Evolutionary conservation across 1,140 invertebrate genomes (phyloP).

Genomic region (Rhizoglyphus robini): DNA sequence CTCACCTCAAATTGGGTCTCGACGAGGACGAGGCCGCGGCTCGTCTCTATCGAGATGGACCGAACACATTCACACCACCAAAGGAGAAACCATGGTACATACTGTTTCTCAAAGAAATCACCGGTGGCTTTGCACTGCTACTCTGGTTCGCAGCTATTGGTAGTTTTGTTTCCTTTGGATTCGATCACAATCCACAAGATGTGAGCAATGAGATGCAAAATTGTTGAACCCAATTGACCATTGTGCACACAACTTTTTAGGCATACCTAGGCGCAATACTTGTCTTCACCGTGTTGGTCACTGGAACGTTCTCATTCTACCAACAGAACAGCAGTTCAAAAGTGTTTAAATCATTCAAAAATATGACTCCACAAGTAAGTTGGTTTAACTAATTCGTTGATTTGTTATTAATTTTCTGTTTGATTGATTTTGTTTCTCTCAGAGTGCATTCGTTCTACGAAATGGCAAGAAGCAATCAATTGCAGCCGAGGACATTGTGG

Average conservation of each 20-base stretch:
- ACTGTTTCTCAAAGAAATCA: conserved; percentile 48
- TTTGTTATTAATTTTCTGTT: too few relatives aligned
- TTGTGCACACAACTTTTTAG: conserved; percentile 33
- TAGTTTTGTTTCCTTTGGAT: conserved; percentile 51
- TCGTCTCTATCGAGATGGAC: conserved; percentile 40
- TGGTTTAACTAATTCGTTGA: not conserved
- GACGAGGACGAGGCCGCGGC: conserved; percentile 47
- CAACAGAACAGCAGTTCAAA: conserved; percentile 33
- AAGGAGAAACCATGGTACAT: conserved; percentile 35
- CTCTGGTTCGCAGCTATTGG: conserved; percentile 60
- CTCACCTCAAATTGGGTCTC: conserved; percentile 75
- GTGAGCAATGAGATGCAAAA: conserved; percentile 36
- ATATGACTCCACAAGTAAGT: conserved; percentile 46
- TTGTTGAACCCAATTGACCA: conserved; percentile 35
- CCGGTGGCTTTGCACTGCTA: conserved; percentile 55
- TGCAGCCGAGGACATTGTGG: conserved; percentile 51
- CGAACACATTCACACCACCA: conserved; percentile 51
- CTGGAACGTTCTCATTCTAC: conserved; percentile 34
- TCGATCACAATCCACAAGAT: conserved; percentile 35
- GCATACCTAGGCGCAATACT: conserved; percentile 33
- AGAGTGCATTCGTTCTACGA: conserved; percentile 75
- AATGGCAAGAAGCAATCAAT: conserved; percentile 82
- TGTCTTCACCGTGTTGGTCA: conserved; percentile 32
- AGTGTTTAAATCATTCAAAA: conserved; percentile 27
- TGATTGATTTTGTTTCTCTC: too few relatives aligned